Percentiles rank a stretch among this genome's conserved stretches.
phyloP scores from a whole-genome alignment of 1,140 invertebrate species.

The Drosophila lacteicornis region DNA sequence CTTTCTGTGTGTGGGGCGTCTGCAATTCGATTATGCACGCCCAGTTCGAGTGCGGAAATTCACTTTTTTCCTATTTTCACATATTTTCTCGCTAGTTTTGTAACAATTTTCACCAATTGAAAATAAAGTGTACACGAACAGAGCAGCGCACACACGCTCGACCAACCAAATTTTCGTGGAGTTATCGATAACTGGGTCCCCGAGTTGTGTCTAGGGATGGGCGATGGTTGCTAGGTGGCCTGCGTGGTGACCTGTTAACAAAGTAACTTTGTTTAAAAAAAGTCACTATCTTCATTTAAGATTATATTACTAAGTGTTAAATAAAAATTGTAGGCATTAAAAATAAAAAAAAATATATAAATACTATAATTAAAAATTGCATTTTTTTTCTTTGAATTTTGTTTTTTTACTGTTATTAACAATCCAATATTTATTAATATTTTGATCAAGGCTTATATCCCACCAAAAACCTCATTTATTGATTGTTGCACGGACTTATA shows the following conservation, averaged over 20 bases:
- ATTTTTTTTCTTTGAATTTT: too few species aligned
- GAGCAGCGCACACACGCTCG: slow-evolving; percentile 56
- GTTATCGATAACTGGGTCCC: slow-evolving; percentile 55
- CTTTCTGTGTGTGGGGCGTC: slow-evolving; percentile 19
- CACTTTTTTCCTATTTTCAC: slow-evolving; percentile 47
- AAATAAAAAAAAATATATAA: too few species aligned
- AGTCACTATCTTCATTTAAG: too few species aligned
- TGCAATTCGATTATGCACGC: slow-evolving; percentile 27
- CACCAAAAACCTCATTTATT: too few species aligned
- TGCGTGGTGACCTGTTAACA: not conserved
- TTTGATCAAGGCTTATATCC: too few species aligned
- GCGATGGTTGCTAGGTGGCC: slow-evolving; percentile 15
- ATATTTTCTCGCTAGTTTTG: slow-evolving; percentile 68
- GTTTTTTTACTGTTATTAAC: too few species aligned
- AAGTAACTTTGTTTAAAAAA: too few species aligned
- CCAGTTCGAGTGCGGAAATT: slow-evolving; percentile 16
- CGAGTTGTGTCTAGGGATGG: slow-evolving; percentile 39
- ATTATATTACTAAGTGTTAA: not conserved
- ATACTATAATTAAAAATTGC: too few species aligned
- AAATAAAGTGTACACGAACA: slow-evolving; percentile 64
- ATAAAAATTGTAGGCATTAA: too few species aligned
- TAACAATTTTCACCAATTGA: slow-evolving; percentile 67
- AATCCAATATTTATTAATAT: too few species aligned
- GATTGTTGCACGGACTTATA: too few species aligned
- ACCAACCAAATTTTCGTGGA: slow-evolving; percentile 48